phyloP scores from a whole-genome alignment of 2,797 vertebrate species.

The Microchirus variegatus region DNA sequence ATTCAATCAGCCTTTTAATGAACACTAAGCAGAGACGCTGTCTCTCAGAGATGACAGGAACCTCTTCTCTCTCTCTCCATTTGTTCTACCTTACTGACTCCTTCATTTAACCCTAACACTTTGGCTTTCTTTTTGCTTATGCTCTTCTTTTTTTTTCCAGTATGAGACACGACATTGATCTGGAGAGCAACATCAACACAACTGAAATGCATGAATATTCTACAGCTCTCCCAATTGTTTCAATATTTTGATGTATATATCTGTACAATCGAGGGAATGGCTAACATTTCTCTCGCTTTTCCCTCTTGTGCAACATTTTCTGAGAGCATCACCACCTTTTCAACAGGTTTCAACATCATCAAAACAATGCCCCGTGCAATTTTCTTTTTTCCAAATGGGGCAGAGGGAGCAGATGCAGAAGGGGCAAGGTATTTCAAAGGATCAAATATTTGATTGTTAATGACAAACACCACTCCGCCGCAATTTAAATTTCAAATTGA shows the following conservation, averaged over 20 bases:
- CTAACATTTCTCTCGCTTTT: slow-evolving; percentile 26
- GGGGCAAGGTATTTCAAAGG: slow-evolving; percentile 69
- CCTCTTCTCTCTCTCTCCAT: slow-evolving; percentile 32
- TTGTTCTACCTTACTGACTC: slow-evolving; percentile 24
- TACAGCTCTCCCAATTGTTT: slow-evolving; percentile 31
- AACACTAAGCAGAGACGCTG: slow-evolving; percentile 72
- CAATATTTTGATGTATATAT: slow-evolving; percentile 36
- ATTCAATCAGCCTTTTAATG: slow-evolving; percentile 76
- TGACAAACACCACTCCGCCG: slow-evolving; percentile 82
- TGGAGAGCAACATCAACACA: slow-evolving; percentile 8
- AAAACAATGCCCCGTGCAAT: slow-evolving; percentile 50
- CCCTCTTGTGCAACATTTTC: slow-evolving; percentile 26
- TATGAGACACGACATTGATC: not conserved
- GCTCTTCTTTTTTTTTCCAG: not conserved
- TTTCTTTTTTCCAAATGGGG: slow-evolving; percentile 28
- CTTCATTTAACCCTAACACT: slow-evolving; percentile 4
- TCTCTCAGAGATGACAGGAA: slow-evolving; percentile 54
- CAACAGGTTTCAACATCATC: slow-evolving; percentile 50
- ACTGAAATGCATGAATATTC: slow-evolving; percentile 15
- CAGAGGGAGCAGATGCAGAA: slow-evolving; percentile 34
- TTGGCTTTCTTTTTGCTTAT: not conserved
- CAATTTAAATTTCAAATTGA: slow-evolving; percentile 85
- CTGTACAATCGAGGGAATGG: slow-evolving; percentile 30
- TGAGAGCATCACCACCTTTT: slow-evolving; percentile 25
- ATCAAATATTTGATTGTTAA: slow-evolving; percentile 86